phyloP scores from a whole-genome alignment of 2,797 vertebrate species.

The Garrulus glandarius region DNA sequence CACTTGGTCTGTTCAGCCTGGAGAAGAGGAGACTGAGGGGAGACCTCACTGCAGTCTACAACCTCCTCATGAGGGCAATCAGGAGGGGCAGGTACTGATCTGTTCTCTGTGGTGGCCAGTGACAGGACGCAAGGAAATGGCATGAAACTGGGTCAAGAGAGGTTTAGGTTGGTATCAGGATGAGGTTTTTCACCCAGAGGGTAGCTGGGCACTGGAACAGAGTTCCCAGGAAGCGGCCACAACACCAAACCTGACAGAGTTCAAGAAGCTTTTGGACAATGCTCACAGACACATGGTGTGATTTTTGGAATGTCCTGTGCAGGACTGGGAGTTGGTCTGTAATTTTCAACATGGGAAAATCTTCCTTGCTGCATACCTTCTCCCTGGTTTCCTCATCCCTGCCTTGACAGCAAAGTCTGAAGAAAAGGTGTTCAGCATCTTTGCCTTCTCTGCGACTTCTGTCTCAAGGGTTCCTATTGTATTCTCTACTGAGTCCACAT shows the following conservation, averaged over 20 bases:
- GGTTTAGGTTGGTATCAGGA: not conserved
- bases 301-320: not conserved
- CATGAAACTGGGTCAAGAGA: not conserved
- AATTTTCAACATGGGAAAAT: not conserved
- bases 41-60: not conserved
- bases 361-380: not conserved
- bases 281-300: too few species aligned
- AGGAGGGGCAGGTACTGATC: rapidly evolving
- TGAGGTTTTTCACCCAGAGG: not conserved
- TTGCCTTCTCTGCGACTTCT: not conserved
- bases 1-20: not conserved
- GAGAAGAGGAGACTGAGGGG: not conserved
- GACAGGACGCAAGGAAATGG: not conserved
- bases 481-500: not conserved
- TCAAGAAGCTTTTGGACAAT: not conserved
- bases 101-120: not conserved
- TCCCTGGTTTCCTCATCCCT: not conserved
- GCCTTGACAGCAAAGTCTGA: not conserved
- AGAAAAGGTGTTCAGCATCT: too few species aligned
- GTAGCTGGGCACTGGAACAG: not conserved
- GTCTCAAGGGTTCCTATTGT: not conserved
- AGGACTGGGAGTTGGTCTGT: not conserved
- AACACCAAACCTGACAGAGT: not conserved
- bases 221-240: rapidly evolving
- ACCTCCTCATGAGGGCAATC: too few species aligned